Base-by-base conservation (phyloP, 2,797 vertebrate genomes). In the Geotrypetes seraphini region DNA sequence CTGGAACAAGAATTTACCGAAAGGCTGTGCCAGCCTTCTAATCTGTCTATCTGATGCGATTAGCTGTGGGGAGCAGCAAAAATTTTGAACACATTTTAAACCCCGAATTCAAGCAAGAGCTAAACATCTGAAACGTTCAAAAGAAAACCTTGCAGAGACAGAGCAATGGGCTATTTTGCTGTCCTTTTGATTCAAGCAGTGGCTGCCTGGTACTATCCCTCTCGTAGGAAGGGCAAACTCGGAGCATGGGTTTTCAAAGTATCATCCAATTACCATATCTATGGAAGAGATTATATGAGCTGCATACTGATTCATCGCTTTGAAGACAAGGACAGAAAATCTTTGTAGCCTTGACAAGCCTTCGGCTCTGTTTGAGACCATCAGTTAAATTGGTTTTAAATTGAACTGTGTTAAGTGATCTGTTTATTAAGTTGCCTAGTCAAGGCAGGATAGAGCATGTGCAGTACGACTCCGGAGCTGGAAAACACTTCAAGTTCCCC, bases 261-360 rank as follows among this genome's bases (percentile, higher is more conserved):
- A 60, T 42, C 69, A 53, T 58, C 17, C 34, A 57, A 80, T 79
- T 83, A 75, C 67, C 78, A 81, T 80, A 52, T 78, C 67, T 70
- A 77, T 72, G 68, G 70, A 47, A 48, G 33, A 55, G 57, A 57
- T 53, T 49, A 42, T 54, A 31, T 57, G 50, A 47, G 50, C 59
- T 71, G 78, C 71, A 78, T 81, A 78, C 75, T 71, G 73, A 83
- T 71, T 69, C 43, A 64, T 65, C 46, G 63, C 63, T 67, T 72
- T 73, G 55, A 50, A 59, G 64, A 35, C 42, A 30, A 75, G 85
- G 83, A 86, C 75, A 84, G 77, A 77, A 79, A 76, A 83, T 81
- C 85, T 85, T 84, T 86, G 86, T 88, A 78, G 79, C 69, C 67
- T 81, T 63, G 74, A 81, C 84, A 85, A 81, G 81, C 73, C 63